These are phyloP conservation scores for Anthoscopus minutus DNA, from an alignment of 2,113 vertebrate genomes.

Conservation along the genomic window DNA sequence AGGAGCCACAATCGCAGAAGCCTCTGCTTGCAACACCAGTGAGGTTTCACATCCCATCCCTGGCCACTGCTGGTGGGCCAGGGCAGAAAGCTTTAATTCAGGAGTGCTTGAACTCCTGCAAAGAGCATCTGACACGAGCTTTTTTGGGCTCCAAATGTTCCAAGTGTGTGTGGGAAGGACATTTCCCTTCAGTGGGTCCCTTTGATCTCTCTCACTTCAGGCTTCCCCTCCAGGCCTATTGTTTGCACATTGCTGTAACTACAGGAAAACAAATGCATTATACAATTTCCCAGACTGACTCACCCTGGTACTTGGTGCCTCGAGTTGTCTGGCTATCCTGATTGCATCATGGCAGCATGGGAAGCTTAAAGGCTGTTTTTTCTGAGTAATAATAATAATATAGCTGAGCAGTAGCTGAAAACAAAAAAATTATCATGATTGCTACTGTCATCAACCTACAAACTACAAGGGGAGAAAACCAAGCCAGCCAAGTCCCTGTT, in stretches of 20 bases:
- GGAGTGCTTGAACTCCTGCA: background rate
- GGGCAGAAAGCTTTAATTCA: background rate
- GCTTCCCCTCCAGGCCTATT: conserved; percentile 54
- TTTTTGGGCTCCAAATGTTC: conserved; percentile 19
- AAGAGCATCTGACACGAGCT: background rate
- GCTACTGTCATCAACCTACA: conserved; percentile 18
- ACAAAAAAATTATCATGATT: background rate
- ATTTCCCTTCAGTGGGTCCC: background rate
- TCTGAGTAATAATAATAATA: conserved; percentile 24
- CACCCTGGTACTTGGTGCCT: conserved; percentile 48
- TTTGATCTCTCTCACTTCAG: conserved; percentile 51
- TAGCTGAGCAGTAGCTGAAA: conserved; percentile 9
- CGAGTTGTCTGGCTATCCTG: conserved; percentile 45
- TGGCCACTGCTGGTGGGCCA: background rate
- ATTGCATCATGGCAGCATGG: conserved; percentile 39
- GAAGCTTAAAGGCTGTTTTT: conserved; percentile 35
- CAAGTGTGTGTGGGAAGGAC: conserved; percentile 22
- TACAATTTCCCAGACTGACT: conserved; percentile 63
- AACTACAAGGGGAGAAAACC: background rate
- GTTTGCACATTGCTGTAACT: conserved; percentile 51
- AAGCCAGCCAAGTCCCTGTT: background rate
- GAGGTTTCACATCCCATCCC: background rate
- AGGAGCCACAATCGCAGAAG: background rate
- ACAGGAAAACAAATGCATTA: conserved; percentile 50
- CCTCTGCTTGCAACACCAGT: background rate